A percentile compares a stretch with the other conserved stretches of the same genome.
Evolutionary conservation across 1,140 invertebrate genomes (phyloP).

Genomic region (Diabrotica undecimpunctata): DNA sequence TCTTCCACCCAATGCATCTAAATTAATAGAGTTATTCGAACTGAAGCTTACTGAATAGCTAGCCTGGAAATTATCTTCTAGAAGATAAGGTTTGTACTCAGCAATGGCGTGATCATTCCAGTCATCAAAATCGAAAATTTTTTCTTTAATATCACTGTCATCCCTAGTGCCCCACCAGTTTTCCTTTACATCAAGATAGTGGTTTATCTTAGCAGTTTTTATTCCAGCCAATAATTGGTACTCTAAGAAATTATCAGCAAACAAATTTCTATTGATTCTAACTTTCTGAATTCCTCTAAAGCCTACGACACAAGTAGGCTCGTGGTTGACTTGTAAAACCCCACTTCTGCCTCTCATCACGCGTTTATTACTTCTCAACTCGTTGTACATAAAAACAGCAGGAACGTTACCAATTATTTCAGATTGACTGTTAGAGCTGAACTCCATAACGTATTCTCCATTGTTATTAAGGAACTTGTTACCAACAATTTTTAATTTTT

Average conservation of each 20-base stretch:
- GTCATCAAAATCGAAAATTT: constrained; percentile 99
- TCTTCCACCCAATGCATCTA: constrained; percentile 79
- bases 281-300: constrained; percentile 95
- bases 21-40: constrained; percentile 52
- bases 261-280: constrained; percentile 83
- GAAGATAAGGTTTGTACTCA: constrained; percentile 81
- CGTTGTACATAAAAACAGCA: constrained; percentile 76
- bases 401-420: constrained; percentile 83
- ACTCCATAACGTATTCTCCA: constrained; percentile 83
- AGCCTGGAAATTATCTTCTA: constrained; percentile 69
- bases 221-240: constrained; percentile 94
- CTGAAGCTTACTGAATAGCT: constrained; percentile 70
- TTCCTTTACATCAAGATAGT: constrained; percentile 80
- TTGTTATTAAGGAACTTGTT: constrained; percentile 78
- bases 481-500: constrained; percentile 78
- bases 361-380: constrained; percentile 70
- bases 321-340: constrained; percentile 47
- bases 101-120: constrained; percentile 98
- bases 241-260: constrained; percentile 81
- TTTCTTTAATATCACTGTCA: constrained; percentile 67
- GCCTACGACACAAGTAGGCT: constrained; percentile 80
- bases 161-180: constrained; percentile 95
- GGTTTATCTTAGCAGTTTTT: constrained; percentile 81
- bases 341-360: constrained; percentile 36
- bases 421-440: constrained; percentile 87